A percentile compares a stretch with the other conserved stretches of the same genome.
Conservation (phyloP, 2,113 vertebrate species). For the Saimiri boliviensis region DNA sequence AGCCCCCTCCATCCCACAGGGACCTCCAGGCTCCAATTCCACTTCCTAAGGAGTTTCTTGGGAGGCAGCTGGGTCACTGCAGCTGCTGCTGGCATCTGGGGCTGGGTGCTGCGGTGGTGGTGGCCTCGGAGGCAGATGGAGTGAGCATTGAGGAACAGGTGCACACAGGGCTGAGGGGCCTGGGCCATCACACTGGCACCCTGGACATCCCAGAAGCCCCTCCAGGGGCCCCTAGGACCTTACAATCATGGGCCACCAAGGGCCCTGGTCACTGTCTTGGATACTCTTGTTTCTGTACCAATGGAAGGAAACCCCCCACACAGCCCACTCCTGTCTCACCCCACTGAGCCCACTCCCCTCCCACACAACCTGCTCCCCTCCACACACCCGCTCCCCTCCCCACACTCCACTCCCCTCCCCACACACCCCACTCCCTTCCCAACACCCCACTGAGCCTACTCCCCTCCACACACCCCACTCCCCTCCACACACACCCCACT, state of each 20-base stretch:
- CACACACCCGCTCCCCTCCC: no score
- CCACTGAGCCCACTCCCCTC: neutral
- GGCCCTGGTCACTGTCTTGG: neutral
- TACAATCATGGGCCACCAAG: accelerated
- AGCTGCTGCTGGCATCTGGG: neutral
- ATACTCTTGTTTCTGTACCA: accelerated
- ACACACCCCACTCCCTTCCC: no score
- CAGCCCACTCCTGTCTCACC: no score
- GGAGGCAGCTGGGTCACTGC: neutral
- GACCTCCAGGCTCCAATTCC: accelerated
- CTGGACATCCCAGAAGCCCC: neutral
- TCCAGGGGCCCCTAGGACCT: neutral
- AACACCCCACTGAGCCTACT: no score
- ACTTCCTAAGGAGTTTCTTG: neutral
- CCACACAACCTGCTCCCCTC: no score
- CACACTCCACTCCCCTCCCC: no score
- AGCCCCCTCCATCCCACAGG: accelerated
- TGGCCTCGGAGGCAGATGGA: neutral
- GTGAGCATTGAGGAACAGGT: neutral
- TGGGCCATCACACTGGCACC: accelerated
- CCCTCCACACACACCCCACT: no score
- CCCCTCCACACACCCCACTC: no score
- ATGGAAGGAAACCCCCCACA: neutral
- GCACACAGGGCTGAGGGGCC: neutral
- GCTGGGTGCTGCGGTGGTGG: accelerated